Conservation (phyloP, 2,888 invertebrate species). For the Parnassius orleans region DNA sequence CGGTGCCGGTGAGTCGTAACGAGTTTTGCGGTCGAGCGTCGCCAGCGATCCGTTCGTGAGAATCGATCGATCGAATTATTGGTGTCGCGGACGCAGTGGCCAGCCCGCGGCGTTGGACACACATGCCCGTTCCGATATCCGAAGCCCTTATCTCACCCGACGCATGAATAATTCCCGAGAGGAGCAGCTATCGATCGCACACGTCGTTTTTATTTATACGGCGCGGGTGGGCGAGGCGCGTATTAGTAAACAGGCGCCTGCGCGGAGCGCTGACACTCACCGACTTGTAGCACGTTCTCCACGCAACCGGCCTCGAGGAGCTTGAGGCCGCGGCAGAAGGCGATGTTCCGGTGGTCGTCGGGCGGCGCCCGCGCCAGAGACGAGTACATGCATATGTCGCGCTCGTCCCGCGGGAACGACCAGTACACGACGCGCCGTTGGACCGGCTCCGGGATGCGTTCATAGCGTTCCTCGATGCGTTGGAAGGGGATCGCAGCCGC, state of each 20-base stretch:
- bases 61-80: conserved; percentile 57
- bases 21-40: conserved; percentile 34
- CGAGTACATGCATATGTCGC: conserved; percentile 95
- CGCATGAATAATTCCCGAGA: conserved; percentile 81
- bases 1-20: conserved; percentile 34
- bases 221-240: conserved; percentile 79
- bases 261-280: conserved; percentile 83
- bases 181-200: conserved; percentile 79
- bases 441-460: conserved; percentile 93
- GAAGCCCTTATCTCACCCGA: conserved; percentile 71
- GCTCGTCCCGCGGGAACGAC: conserved; percentile 93
- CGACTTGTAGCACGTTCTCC: conserved; percentile 93
- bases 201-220: conserved; percentile 81
- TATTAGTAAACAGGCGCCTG: conserved; percentile 81
- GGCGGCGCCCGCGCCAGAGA: conserved; percentile 83
- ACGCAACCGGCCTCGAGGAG: conserved; percentile 91
- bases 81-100: conserved; percentile 36
- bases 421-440: conserved; percentile 93
- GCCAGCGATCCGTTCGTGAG: conserved; percentile 45
- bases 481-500: conserved; percentile 93
- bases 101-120: neutral
- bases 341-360: conserved; percentile 89
- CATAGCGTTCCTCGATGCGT: conserved; percentile 91
- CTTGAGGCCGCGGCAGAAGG: conserved; percentile 93
- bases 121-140: conserved; percentile 30